phyloP scores from a whole-genome alignment of 2,797 vertebrate genomes.

The Heteromormyrus szaboi region DNA sequence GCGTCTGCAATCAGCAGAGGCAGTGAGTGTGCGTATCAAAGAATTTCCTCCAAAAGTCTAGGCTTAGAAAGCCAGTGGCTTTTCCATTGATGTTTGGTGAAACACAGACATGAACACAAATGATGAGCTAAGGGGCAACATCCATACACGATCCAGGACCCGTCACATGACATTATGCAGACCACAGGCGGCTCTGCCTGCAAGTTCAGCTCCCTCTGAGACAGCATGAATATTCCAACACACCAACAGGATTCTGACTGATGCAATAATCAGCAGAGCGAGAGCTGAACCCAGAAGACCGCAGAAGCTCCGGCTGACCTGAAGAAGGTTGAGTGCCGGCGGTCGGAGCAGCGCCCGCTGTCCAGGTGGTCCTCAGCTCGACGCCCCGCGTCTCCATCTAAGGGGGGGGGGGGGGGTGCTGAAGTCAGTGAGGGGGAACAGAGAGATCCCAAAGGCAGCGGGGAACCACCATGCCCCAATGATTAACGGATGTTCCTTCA shows the following conservation, averaged over 20 bases:
- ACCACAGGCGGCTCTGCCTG: background rate
- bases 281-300: background rate
- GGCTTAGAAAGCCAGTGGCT: background rate
- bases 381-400: conserved; percentile 53
- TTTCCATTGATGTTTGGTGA: background rate
- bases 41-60: background rate
- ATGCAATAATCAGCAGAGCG: background rate
- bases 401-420: background rate
- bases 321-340: conserved; percentile 58
- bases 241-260: background rate
- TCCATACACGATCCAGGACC: background rate
- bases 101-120: background rate
- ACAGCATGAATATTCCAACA: background rate
- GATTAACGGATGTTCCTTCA: background rate
- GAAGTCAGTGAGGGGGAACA: background rate
- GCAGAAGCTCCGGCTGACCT: conserved; percentile 43
- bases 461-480: background rate
- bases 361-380: conserved; percentile 49
- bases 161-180: background rate
- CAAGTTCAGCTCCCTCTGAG: background rate
- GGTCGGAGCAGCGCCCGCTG: conserved; percentile 55
- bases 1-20: background rate
- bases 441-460: background rate
- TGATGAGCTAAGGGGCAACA: background rate
- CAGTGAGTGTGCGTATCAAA: background rate